phyloP scores from a whole-genome alignment of 2,113 vertebrate species.

The Rissa tridactyla region DNA sequence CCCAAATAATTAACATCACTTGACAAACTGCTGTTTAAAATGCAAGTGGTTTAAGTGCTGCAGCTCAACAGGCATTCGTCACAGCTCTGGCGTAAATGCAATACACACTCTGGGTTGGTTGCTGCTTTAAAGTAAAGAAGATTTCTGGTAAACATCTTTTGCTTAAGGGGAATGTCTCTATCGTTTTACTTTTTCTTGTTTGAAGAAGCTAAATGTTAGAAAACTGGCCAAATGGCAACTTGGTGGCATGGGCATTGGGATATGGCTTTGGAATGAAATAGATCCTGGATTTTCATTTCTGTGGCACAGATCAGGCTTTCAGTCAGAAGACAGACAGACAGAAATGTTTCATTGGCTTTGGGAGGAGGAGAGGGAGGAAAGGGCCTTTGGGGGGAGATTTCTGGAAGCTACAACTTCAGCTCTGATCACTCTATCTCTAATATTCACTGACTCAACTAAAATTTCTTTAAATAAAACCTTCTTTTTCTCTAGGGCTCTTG shows the following conservation, averaged over 20 bases:
- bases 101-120: neutral
- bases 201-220: neutral
- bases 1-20: constrained; percentile 54
- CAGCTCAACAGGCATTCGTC: constrained; percentile 25
- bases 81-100: neutral
- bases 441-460: neutral
- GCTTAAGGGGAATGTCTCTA: neutral
- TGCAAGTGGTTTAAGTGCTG: constrained; percentile 49
- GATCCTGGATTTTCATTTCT: neutral
- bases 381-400: neutral
- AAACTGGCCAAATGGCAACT: neutral
- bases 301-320: neutral
- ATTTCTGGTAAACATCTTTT: neutral
- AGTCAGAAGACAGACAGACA: neutral
- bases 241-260: neutral
- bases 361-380: neutral
- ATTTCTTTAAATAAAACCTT: neutral
- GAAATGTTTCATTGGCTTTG: neutral
- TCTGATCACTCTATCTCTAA: neutral
- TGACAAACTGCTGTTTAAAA: constrained; percentile 54
- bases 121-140: neutral
- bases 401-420: neutral
- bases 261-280: neutral
- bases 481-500: constrained; percentile 1
- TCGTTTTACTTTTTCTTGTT: neutral